Conservation (phyloP, 2,888 invertebrate genomes). For the Meteorus cinctellus region DNA sequence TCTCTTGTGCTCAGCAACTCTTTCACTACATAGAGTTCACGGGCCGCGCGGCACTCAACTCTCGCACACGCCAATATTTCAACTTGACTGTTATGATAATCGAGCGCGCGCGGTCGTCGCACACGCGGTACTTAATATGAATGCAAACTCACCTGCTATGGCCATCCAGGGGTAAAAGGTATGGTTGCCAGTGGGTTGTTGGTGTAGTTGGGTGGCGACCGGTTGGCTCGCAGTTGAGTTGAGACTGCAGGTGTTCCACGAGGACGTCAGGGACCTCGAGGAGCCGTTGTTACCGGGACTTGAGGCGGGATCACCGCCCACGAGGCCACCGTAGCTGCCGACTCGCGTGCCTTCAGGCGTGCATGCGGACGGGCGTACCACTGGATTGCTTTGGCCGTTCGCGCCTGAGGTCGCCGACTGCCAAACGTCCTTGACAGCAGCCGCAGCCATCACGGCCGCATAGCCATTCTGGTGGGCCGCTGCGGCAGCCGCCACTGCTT, state of each 20-base stretch:
- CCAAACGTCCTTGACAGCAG: slow-evolving; percentile 79
- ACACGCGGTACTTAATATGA: slow-evolving; percentile 27
- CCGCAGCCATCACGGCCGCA: slow-evolving; percentile 82
- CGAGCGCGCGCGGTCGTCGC: slow-evolving; percentile 46
- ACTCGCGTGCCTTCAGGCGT: slow-evolving; percentile 88
- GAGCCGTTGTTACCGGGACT: slow-evolving; percentile 81
- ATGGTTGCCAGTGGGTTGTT: slow-evolving; percentile 91
- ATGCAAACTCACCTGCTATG: slow-evolving; percentile 90
- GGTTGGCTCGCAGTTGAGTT: slow-evolving; percentile 87
- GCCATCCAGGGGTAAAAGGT: slow-evolving; percentile 99
- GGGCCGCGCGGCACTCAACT: slow-evolving; percentile 41
- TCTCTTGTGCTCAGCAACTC: neutral
- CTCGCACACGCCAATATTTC: slow-evolving; percentile 61
- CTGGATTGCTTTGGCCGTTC: slow-evolving; percentile 78
- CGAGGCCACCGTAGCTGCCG: slow-evolving; percentile 86
- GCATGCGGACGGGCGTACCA: slow-evolving; percentile 87
- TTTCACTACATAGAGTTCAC: neutral
- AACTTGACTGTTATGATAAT: slow-evolving; percentile 68
- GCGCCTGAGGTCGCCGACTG: slow-evolving; percentile 83
- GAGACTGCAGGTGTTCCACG: slow-evolving; percentile 92
- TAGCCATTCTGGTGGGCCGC: slow-evolving; percentile 77
- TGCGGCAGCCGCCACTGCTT: slow-evolving; percentile 74
- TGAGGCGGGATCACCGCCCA: slow-evolving; percentile 82
- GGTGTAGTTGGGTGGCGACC: slow-evolving; percentile 87
- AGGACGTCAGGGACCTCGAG: slow-evolving; percentile 80